These are phyloP conservation scores for Jacana jacana DNA, from an alignment of 2,113 vertebrate genomes.

Conservation along the genomic window DNA sequence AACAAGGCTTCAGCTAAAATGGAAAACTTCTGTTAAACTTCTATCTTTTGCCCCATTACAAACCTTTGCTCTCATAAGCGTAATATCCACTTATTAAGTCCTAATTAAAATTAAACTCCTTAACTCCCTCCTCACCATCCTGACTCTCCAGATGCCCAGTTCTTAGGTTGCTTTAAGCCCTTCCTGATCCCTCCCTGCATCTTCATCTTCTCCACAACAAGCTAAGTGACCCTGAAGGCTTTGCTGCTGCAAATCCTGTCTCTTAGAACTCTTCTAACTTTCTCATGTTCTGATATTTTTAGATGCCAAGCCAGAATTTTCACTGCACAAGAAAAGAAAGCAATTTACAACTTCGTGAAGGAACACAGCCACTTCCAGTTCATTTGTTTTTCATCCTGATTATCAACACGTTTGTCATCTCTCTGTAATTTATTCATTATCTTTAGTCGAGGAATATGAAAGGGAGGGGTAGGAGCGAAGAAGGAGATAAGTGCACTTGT, in stretches of 20 bases:
- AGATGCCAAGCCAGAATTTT: slow-evolving; percentile 55
- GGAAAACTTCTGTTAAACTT: not conserved
- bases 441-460: slow-evolving; percentile 69
- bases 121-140: not conserved
- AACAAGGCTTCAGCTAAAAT: not conserved
- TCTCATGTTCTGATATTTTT: slow-evolving; percentile 59
- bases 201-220: not conserved
- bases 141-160: not conserved
- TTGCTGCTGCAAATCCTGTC: not conserved
- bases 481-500: slow-evolving; percentile 74
- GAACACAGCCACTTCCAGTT: slow-evolving; percentile 70
- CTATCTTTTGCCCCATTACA: not conserved
- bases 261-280: slow-evolving; percentile 49
- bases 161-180: not conserved
- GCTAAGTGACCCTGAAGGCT: not conserved
- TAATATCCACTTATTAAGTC: not conserved
- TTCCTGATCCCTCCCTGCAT: not conserved
- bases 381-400: slow-evolving; percentile 77
- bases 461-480: slow-evolving; percentile 40
- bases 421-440: slow-evolving; percentile 81
- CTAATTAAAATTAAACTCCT: not conserved
- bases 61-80: not conserved
- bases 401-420: slow-evolving; percentile 76
- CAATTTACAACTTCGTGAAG: slow-evolving; percentile 72
- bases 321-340: slow-evolving; percentile 58